Base-by-base conservation (phyloP, 2,797 vertebrate species). In the Leuciscus waleckii region DNA sequence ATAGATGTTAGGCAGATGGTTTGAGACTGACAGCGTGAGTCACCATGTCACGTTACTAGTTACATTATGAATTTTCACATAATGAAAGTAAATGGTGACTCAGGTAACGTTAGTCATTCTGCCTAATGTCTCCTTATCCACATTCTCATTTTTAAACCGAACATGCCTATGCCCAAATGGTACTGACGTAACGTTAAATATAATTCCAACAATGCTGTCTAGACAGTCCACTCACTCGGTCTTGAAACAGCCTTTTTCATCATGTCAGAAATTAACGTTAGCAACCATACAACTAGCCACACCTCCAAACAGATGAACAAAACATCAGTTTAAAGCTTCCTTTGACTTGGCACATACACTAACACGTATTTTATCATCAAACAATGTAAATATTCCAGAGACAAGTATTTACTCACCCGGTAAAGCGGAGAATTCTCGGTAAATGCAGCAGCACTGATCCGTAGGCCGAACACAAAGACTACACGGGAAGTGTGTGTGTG, bases 391-490 rank as follows among this genome's bases (percentile, higher is more conserved):
- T 69, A 26, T 37, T 16, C 5, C 39, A 51, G 19, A 79, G 2
- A 61, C 26, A 74, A 14, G 21, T 21, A 71, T 65, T 65, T 21
- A 74, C 84, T 85, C 43, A 85, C 84, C 84, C 29, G 54, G 54
- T 39, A 49, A 80, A 37, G 67, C 39, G 54, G 54, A 51, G 9
- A 41, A 41, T 73, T 39, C 4, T 73, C 56, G 4, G 54, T 29
- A 58, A 71, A 74, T 23, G n/a, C 7, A 35, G 17, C 58, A 58
- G 32, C 19, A 69, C n/a, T 49, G 76, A 58, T 75, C 63, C 26
- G 69, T 76, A 86, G 68, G 80, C 77, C 81, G 76, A 39, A 17
- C 65, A 87, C 81, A 83, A 75, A 78, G 82, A 78, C 73, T 65
- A 67, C 51, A 85, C 84, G 77, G 84, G 84, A 85, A 80, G 84